Base-by-base conservation (phyloP, 2,888 invertebrate genomes). In the Linyphia triangularis region DNA sequence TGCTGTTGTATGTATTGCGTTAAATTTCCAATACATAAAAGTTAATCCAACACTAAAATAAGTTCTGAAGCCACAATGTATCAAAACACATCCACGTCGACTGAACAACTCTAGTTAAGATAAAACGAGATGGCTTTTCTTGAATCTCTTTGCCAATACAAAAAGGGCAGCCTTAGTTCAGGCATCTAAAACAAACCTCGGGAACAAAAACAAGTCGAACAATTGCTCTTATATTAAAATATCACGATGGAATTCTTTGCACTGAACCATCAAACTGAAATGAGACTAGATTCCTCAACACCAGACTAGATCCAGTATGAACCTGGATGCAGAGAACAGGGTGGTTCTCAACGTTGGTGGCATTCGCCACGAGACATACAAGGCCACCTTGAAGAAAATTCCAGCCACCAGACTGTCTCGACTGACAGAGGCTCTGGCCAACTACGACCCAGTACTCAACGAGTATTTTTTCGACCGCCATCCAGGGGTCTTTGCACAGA, bases 391-490 rank as follows among this genome's bases (percentile, higher is more conserved):
- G 92, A 98, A 98, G 94, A 98, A 99, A 94, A 99, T 98, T 92
- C 98, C 98, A 61, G 98, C 98, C 92, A 99, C 98, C 81, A 94
- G 98, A 90, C 94, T 99, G 91, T 98, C 98, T 75, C 94, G 98
- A 90, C 95, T 98, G 91, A 93, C 93, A 2, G 99, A 99, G 94
- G 98, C 98, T 70, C 95, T 99, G 92, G 99, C 98, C 93, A 99
- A 99, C 94, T 99, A 99, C 94, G 99, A 99, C 94, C 98, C 99
- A 77, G 97, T 99, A 92, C 95, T 99, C 92, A 99, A 99, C 94
- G 99, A 99, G 94, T 99, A 99, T 94, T 99, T 99, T 95, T 99
- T 99, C 94, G 99, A 98, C 94, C 94, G 93, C 26, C 98, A 99
- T 94, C 98, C 98, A 33, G 98, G 98, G 83, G 98, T 96, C 70